A percentile compares a stretch with the other conserved stretches of the same genome.
Conservation (phyloP, 2,797 vertebrate genomes). For the Propithecus deckenii region DNA sequence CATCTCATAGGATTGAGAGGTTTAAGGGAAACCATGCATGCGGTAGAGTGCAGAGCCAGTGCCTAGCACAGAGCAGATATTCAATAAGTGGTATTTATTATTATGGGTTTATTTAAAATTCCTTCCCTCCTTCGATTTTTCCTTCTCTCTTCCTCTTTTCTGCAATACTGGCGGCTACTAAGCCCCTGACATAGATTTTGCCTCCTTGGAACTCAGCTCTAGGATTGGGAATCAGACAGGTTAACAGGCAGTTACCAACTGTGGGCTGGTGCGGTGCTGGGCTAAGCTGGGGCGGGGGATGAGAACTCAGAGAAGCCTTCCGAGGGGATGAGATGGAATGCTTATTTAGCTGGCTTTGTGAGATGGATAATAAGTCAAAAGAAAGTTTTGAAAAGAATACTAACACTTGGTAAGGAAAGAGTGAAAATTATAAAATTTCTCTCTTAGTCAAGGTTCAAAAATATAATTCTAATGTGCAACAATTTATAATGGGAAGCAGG, state of each 20-base stretch:
- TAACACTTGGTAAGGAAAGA: not conserved
- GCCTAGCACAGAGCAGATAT: not conserved
- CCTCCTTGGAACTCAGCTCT: not conserved
- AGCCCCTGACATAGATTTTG: not conserved
- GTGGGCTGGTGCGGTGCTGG: not conserved
- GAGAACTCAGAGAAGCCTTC: not conserved
- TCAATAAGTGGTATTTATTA: not conserved
- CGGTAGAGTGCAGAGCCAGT: accelerated
- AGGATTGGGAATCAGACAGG: not conserved
- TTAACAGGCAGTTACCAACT: not conserved
- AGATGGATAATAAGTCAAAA: not conserved
- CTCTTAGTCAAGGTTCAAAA: not conserved
- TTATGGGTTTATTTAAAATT: not conserved
- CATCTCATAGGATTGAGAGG: not conserved
- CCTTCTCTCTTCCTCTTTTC: not conserved
- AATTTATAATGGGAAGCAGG: not conserved
- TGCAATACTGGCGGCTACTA: not conserved
- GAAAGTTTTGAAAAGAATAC: not conserved
- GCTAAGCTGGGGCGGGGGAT: not conserved
- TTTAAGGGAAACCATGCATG: not conserved
- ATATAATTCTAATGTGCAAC: not conserved
- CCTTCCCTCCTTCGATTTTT: not conserved
- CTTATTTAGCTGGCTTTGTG: too few species aligned
- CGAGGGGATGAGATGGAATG: not conserved
- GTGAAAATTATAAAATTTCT: not conserved